Evolutionary conservation across 2,113 vertebrate species (phyloP).

Genomic region (Dicerorhinus sumatrensis): DNA sequence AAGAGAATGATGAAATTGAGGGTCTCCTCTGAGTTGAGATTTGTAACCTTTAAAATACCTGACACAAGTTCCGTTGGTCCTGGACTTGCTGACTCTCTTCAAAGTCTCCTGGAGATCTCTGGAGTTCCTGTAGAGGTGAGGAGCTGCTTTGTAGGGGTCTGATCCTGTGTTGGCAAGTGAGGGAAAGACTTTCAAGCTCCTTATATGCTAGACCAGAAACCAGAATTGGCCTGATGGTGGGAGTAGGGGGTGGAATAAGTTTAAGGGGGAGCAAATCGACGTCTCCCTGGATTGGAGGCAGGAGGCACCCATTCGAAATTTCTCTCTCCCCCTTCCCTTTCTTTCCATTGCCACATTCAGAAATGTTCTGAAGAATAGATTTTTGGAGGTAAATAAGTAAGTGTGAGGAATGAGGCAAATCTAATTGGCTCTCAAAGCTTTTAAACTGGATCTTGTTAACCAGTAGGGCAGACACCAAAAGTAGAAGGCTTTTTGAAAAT

Average conservation of each 20-base stretch:
- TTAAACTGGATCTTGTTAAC: neutral
- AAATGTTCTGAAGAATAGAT: neutral
- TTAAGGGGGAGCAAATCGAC: neutral
- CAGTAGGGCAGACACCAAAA: neutral
- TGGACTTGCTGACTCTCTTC: neutral
- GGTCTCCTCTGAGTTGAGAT: neutral
- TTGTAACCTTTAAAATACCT: neutral
- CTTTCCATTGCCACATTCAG: neutral
- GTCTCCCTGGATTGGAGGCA: neutral
- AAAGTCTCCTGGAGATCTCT: neutral
- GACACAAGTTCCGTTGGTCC: neutral
- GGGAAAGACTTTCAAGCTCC: neutral
- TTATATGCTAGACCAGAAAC: neutral
- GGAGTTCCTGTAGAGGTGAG: neutral
- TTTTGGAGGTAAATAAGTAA: neutral
- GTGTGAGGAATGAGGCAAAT: neutral
- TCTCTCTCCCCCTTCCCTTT: neutral
- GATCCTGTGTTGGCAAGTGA: neutral
- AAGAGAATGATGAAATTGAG: neutral
- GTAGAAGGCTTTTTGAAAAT: neutral
- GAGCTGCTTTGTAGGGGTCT: neutral
- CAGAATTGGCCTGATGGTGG: neutral
- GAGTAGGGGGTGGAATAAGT: neutral
- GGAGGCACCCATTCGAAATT: neutral
- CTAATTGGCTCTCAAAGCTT: neutral